phyloP scores from a whole-genome alignment of 2,797 vertebrate genomes.

The Heteromormyrus szaboi region DNA sequence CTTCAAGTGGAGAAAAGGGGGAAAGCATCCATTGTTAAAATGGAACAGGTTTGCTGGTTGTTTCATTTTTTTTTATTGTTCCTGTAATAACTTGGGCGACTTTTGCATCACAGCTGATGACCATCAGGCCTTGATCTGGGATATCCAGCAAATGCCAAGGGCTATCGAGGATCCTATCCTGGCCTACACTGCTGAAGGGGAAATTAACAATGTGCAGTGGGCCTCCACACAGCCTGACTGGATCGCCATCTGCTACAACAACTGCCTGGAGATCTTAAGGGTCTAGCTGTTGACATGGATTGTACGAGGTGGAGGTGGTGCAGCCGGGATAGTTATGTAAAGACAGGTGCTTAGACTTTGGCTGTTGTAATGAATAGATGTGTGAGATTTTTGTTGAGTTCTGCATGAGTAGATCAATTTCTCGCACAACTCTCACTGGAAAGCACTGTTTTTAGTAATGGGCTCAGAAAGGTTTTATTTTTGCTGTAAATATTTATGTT shows the following conservation, averaged over 20 bases:
- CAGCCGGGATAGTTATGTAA: not conserved
- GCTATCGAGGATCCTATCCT: slow-evolving; percentile 97
- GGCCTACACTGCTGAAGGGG: slow-evolving; percentile 94
- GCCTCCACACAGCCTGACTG: slow-evolving; percentile 97
- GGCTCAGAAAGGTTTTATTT: not conserved
- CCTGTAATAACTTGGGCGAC: not conserved
- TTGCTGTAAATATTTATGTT: slow-evolving; percentile 8
- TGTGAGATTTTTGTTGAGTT: not conserved
- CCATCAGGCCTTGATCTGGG: slow-evolving; percentile 98
- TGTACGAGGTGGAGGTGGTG: not conserved
- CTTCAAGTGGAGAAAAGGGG: not conserved
- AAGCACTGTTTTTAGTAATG: not conserved
- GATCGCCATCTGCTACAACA: slow-evolving; percentile 86
- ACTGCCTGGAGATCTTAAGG: slow-evolving; percentile 77
- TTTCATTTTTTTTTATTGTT: not conserved
- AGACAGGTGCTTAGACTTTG: not conserved
- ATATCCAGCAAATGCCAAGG: slow-evolving; percentile 97
- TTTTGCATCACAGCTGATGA: slow-evolving; percentile 73
- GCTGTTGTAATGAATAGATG: not conserved
- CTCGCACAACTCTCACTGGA: not conserved
- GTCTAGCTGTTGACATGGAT: slow-evolving; percentile 51
- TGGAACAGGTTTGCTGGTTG: not conserved
- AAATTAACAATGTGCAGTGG: slow-evolving; percentile 99
- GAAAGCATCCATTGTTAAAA: not conserved
- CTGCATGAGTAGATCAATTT: not conserved